These are phyloP conservation scores for Lycodopsis pacificus DNA, from an alignment of 2,797 vertebrate species.

Conservation along the genomic window DNA sequence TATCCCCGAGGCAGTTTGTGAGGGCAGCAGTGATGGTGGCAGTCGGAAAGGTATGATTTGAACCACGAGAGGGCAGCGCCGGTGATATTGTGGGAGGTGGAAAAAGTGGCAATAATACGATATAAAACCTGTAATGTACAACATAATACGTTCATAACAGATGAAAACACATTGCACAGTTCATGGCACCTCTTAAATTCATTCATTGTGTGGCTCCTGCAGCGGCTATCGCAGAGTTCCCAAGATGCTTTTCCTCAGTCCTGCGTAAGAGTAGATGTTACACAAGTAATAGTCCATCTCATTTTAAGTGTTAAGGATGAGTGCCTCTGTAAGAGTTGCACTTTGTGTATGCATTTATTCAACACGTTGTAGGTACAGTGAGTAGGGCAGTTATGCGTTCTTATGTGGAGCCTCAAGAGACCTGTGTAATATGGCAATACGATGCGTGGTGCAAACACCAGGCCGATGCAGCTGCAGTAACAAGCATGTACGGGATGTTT, in stretches of 20 bases:
- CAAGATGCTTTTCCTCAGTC: neutral
- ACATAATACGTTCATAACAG: neutral
- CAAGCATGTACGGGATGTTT: neutral
- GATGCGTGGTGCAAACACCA: neutral
- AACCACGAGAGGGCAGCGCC: neutral
- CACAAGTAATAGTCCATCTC: neutral
- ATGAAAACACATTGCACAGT: neutral
- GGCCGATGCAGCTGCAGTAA: neutral
- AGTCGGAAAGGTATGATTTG: neutral
- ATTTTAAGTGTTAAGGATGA: neutral
- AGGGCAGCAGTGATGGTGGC: neutral
- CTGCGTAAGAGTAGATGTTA: neutral
- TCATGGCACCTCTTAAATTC: neutral
- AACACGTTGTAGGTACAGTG: neutral
- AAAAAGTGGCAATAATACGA: neutral
- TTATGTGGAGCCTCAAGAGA: neutral
- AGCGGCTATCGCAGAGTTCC: neutral
- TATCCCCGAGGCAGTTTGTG: neutral
- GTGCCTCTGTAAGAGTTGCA: neutral
- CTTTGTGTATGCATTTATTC: constrained; percentile 3
- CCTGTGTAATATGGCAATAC: neutral
- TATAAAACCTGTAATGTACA: neutral
- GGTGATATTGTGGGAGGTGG: neutral
- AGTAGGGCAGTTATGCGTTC: neutral
- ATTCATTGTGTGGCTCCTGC: neutral